Percentiles rank a stretch among this genome's conserved stretches.
phyloP scores from a whole-genome alignment of 2,797 vertebrate genomes.

The Lutjanus argentimaculatus region DNA sequence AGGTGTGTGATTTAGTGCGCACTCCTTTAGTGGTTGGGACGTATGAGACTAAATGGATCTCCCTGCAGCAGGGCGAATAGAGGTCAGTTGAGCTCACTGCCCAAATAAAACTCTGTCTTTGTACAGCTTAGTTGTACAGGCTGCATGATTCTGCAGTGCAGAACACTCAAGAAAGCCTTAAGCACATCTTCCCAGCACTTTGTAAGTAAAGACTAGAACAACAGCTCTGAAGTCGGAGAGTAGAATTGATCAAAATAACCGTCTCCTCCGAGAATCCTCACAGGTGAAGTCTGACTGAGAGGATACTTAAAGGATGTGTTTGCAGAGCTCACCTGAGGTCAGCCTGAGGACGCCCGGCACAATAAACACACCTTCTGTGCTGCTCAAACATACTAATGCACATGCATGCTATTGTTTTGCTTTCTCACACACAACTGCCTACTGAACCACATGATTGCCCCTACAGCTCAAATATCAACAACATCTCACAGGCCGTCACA shows the following conservation, averaged over 20 bases:
- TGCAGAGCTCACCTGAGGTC: constrained; percentile 60
- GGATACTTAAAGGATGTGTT: constrained; percentile 5
- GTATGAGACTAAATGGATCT: constrained; percentile 26
- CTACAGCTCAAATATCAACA: constrained; percentile 58
- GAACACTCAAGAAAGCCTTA: constrained; percentile 18
- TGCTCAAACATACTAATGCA: constrained; percentile 20
- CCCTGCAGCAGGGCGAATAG: constrained; percentile 17
- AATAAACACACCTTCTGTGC: constrained; percentile 51
- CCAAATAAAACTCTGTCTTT: constrained; percentile 34
- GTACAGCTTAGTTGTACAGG: constrained; percentile 19
- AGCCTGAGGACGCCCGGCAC: constrained; percentile 38
- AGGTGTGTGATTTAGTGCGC: constrained; percentile 10
- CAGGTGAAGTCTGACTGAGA: constrained; percentile 3
- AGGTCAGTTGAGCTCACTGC: constrained; percentile 31
- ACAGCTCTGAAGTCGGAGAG: not conserved
- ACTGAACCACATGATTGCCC: constrained; percentile 45
- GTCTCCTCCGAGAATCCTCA: constrained; percentile 4
- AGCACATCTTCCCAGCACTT: constrained; percentile 14
- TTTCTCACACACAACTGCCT: constrained; percentile 43
- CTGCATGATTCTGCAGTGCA: constrained; percentile 32
- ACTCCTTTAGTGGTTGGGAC: constrained; percentile 5
- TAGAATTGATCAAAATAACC: not conserved
- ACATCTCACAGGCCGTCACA: constrained; percentile 36
- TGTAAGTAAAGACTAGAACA: constrained; percentile 4
- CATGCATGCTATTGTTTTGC: constrained; percentile 41